Evolutionary conservation across 2,888 invertebrate species (phyloP), one percentile per base, ranked within the genome.

Genomic region (Tanaodytes sp.): DNA sequence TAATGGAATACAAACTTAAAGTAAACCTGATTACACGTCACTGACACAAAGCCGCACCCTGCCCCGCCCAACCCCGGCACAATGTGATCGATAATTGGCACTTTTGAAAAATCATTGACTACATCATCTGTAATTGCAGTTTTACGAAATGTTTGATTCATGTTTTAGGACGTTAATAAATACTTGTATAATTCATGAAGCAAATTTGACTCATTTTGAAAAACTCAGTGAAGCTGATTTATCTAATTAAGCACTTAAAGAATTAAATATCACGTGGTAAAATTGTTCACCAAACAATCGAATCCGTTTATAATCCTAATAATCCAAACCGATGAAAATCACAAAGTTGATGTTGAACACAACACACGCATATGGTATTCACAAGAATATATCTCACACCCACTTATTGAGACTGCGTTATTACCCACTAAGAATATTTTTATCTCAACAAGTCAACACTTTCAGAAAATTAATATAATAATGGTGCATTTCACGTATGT

Each of bases 1-100:
- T 9, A 27, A 39, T 31, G 20, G n/a, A 8, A 45, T 19, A 42
- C 49, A 51, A 46, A 58, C 45, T 16, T 30, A 30, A 63, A 45
- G 31, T 72, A 77, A 75, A 66, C 71, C 75, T 77, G 74, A 70
- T 75, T 76, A 68, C 73, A 75, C 77, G 76, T 77, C 75, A 64
- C 71, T 66, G 62, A 58, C 67, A 51, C 61, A 64, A 58, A 80
- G 82, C 84, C 84, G 82, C 84, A 84, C 83, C 83, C 84, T 82
- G 83, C 83, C 83, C 83, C 83, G 81, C 84, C 82, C 83, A 79
- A 58, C 81, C 81, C 83, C 80, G 80, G 81, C 76, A 71, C 74
- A 68, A 64, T 79, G 76, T 79, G 79, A 79, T 80, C 81, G 79
- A 81, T 80, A 82, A 73, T 79, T 74, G 73, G 75, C 72, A 51